These are phyloP conservation scores for Euura saliciscinereae DNA, from an alignment of 1,140 invertebrate genomes.

Conservation along the genomic window DNA sequence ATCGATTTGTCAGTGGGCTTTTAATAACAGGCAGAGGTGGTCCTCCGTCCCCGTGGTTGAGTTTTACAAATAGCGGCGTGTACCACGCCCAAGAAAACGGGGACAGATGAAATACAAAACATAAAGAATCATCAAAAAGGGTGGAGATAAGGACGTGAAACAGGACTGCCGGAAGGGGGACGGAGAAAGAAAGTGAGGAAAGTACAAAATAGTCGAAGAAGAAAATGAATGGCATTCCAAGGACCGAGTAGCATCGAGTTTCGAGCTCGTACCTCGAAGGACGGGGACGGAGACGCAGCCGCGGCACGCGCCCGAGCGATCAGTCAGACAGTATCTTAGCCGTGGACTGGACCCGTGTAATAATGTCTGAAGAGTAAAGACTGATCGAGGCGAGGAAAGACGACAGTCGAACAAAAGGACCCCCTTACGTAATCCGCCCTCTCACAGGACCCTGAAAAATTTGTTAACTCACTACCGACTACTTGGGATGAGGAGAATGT, in stretches of 20 bases:
- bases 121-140: background rate
- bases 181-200: too few species aligned
- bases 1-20: background rate
- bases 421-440: background rate
- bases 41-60: background rate
- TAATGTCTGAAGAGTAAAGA: conserved; percentile 4
- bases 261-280: background rate
- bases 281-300: background rate
- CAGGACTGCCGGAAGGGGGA: background rate
- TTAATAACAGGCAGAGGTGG: background rate
- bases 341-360: background rate
- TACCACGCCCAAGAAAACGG: background rate
- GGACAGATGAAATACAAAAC: background rate
- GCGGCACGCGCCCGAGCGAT: background rate
- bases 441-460: background rate
- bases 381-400: background rate
- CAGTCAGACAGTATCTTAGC: conserved; percentile 1
- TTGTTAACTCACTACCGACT: background rate
- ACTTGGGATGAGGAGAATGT: background rate
- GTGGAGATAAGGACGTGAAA: background rate
- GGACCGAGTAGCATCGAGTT: background rate
- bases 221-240: conserved; percentile 7
- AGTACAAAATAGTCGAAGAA: background rate
- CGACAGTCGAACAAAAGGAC: background rate
- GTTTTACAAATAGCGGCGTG: background rate